Conservation (phyloP, 1,140 invertebrate genomes). For the Euborellia annulipes region DNA sequence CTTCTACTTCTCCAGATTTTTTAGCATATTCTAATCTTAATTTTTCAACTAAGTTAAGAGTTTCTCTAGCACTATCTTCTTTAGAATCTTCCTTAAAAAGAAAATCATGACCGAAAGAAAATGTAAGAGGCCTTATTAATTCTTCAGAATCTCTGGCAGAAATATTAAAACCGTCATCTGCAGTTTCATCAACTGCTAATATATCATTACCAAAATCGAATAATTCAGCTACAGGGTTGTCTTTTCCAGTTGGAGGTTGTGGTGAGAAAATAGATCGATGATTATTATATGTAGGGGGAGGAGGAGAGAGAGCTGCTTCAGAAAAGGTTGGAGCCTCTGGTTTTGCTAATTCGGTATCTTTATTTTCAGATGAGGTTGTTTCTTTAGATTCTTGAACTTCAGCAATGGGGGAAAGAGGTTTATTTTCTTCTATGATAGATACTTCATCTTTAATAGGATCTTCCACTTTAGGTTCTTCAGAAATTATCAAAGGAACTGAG, state of each 20-base stretch:
- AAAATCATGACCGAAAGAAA: conserved; percentile 44
- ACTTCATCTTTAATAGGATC: background rate
- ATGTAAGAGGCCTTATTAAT: conserved; percentile 36
- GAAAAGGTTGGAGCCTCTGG: background rate
- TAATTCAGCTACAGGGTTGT: conserved; percentile 36
- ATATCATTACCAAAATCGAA: conserved; percentile 52
- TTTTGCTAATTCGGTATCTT: conserved; percentile 7
- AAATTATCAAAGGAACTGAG: background rate
- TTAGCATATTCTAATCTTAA: conserved; percentile 48
- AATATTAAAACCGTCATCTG: conserved; percentile 43
- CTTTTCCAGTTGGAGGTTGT: conserved; percentile 39
- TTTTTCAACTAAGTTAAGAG: conserved; percentile 61
- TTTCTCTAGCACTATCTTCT: conserved; percentile 56
- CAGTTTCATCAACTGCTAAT: conserved; percentile 38
- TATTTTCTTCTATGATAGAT: background rate
- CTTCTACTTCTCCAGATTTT: conserved; percentile 28
- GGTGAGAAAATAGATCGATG: conserved; percentile 50
- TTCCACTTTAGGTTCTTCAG: background rate
- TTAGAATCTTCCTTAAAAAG: conserved; percentile 64
- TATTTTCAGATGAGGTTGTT: conserved; percentile 28
- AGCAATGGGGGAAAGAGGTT: background rate
- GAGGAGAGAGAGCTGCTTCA: background rate
- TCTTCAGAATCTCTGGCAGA: conserved; percentile 38
- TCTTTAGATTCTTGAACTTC: conserved; percentile 14
- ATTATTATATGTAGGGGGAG: background rate